Conservation (phyloP, 2,888 invertebrate species). For the Mycogona germanica region DNA sequence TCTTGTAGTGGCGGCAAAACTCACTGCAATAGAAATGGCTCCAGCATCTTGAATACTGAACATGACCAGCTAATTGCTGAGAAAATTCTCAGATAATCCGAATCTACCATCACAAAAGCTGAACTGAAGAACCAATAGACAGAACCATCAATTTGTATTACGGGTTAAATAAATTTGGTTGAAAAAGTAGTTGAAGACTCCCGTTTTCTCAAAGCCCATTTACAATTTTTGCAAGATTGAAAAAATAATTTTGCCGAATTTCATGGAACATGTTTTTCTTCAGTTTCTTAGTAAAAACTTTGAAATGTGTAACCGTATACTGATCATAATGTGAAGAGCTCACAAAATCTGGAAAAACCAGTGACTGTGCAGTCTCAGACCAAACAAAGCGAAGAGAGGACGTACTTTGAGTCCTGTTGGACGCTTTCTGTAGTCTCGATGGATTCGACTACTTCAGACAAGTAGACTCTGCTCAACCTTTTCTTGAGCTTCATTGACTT, state of each 20-base stretch:
- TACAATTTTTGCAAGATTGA: too few relatives aligned
- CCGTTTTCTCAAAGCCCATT: background rate
- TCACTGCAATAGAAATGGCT: conserved; percentile 28
- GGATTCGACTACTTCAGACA: conserved; percentile 64
- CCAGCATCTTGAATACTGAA: background rate
- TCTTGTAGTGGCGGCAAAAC: conserved; percentile 47
- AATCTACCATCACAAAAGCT: too few relatives aligned
- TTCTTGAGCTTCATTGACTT: conserved; percentile 55
- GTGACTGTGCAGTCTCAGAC: too few relatives aligned
- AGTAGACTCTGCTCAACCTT: conserved; percentile 60
- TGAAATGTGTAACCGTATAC: too few relatives aligned
- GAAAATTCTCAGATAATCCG: background rate
- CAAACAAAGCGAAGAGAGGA: too few relatives aligned
- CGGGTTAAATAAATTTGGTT: background rate
- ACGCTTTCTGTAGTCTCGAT: conserved; percentile 44
- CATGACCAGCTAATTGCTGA: background rate
- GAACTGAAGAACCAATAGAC: too few relatives aligned
- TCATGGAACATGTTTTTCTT: too few relatives aligned
- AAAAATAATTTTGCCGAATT: too few relatives aligned
- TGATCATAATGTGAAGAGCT: too few relatives aligned
- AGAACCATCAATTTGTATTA: background rate
- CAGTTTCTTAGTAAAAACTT: too few relatives aligned
- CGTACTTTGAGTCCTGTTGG: conserved; percentile 5
- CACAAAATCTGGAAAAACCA: too few relatives aligned
- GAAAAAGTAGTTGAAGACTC: background rate